These are phyloP conservation scores for Eupsilia transversa DNA, from an alignment of 2,888 invertebrate species.

Conservation along the genomic window DNA sequence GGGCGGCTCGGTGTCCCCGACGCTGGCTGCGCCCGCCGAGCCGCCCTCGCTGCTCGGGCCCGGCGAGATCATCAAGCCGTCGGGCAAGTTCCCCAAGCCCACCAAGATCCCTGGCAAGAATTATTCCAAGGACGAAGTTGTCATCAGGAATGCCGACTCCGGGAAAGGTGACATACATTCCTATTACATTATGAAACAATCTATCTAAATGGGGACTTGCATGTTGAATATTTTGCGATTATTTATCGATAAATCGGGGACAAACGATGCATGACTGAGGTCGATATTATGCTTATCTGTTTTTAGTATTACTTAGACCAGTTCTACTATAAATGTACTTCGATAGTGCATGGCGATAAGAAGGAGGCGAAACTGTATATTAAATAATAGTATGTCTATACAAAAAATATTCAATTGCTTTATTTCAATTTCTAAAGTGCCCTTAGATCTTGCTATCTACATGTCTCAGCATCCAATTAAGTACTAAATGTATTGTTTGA, in stretches of 20 bases:
- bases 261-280: conserved; percentile 77
- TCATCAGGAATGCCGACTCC: conserved; percentile 98
- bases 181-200: conserved; percentile 6
- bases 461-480: conserved; percentile 29
- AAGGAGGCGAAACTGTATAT: conserved; percentile 57
- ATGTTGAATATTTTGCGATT: conserved; percentile 52
- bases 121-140: conserved; percentile 98
- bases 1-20: conserved; percentile 88
- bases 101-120: conserved; percentile 97
- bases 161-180: conserved; percentile 95
- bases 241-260: conserved; percentile 63
- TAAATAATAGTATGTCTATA: conserved; percentile 12
- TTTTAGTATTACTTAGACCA: conserved; percentile 72
- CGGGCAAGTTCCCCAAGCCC: conserved; percentile 96
- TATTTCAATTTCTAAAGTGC: conserved; percentile 38
- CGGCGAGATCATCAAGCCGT: conserved; percentile 96
- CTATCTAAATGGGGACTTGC: conserved; percentile 56
- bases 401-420: conserved; percentile 28
- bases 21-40: conserved; percentile 90
- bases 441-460: conserved; percentile 50
- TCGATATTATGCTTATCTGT: conserved; percentile 77
- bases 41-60: conserved; percentile 92
- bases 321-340: conserved; percentile 70
- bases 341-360: conserved; percentile 75
- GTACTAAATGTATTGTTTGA: conserved; percentile 14